phyloP scores from a whole-genome alignment of 2,797 vertebrate species.

The Trachurus trachurus region DNA sequence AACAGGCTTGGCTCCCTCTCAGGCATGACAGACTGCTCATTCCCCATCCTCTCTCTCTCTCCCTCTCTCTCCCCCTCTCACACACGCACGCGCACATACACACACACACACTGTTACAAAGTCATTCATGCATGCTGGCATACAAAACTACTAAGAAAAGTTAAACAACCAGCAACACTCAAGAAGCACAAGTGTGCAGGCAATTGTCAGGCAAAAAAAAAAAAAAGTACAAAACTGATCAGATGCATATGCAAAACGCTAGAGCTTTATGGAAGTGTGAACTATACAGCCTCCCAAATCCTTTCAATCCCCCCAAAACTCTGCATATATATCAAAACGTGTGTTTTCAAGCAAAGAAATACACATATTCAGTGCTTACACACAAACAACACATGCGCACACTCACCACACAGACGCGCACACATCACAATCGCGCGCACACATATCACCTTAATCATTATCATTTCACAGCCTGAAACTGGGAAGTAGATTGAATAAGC shows the following conservation, averaged over 20 bases:
- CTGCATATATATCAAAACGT: constrained; percentile 52
- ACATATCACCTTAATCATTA: constrained; percentile 49
- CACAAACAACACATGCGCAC: constrained; percentile 10
- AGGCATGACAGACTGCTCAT: constrained; percentile 85
- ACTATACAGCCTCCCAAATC: constrained; percentile 64
- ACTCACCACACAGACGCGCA: background rate
- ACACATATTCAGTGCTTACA: constrained; percentile 12
- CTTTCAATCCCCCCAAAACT: constrained; percentile 60
- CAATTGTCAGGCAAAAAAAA: constrained; percentile 61
- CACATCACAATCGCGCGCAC: background rate
- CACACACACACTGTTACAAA: constrained; percentile 62
- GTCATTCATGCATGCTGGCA: constrained; percentile 76
- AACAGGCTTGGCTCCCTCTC: constrained; percentile 85
- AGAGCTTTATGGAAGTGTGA: constrained; percentile 60
- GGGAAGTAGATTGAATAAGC: constrained; percentile 51
- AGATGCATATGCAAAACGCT: constrained; percentile 73
- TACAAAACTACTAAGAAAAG: constrained; percentile 79
- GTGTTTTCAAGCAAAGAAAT: constrained; percentile 40
- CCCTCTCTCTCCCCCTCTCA: constrained; percentile 3
- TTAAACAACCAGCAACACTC: constrained; percentile 82
- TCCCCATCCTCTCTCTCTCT: constrained; percentile 59
- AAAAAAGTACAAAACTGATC: constrained; percentile 62
- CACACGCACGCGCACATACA: constrained; percentile 33
- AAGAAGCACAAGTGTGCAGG: constrained; percentile 74
- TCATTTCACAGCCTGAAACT: constrained; percentile 51